phyloP scores from a whole-genome alignment of 2,113 vertebrate species.

The Pelusios castaneus region DNA sequence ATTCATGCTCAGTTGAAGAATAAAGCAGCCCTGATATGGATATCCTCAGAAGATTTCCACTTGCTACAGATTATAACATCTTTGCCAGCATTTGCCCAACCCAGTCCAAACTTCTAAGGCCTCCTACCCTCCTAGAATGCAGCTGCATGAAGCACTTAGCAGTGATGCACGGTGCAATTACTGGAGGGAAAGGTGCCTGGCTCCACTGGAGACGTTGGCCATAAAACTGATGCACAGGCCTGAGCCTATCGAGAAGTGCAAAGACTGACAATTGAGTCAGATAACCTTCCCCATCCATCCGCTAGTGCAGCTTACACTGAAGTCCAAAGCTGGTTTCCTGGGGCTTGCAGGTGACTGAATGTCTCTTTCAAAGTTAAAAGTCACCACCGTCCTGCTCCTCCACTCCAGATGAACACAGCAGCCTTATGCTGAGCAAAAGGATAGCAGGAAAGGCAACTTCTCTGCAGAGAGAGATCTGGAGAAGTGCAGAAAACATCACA shows the following conservation, averaged over 20 bases:
- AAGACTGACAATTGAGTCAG: not conserved
- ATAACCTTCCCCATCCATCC: not conserved
- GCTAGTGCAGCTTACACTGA: not conserved
- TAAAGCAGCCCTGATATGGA: not conserved
- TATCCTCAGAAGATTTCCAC: not conserved
- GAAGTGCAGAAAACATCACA: not conserved
- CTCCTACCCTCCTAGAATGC: not conserved
- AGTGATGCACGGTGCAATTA: not conserved
- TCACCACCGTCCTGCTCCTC: not conserved
- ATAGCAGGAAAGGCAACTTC: not conserved
- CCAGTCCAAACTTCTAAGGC: accelerated
- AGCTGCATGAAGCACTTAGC: accelerated
- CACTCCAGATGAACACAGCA: not conserved
- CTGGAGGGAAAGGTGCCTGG: accelerated
- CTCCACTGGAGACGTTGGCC: not conserved
- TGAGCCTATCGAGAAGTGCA: not conserved
- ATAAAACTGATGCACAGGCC: not conserved
- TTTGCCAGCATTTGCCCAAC: accelerated
- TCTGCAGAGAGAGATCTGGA: not conserved
- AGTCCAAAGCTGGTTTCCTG: not conserved
- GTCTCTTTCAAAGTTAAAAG: not conserved
- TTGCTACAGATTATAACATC: not conserved
- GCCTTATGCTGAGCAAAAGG: not conserved
- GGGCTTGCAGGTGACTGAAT: not conserved
- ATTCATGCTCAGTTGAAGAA: not conserved